Conservation (phyloP, 1,140 invertebrate species). For the Papilio machaon region DNA sequence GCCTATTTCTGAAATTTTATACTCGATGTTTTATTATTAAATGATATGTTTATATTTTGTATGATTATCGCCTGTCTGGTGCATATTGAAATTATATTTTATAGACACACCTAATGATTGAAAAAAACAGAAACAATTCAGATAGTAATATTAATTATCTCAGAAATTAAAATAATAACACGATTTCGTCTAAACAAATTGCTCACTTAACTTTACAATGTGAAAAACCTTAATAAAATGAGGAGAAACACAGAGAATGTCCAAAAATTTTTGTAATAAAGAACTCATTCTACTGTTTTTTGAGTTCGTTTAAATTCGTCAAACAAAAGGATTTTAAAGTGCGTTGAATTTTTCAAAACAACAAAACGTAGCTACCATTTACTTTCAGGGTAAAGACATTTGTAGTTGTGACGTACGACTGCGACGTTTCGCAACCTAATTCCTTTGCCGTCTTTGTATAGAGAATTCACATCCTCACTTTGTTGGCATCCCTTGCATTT, state of each 20-base stretch:
- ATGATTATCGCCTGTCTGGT: background rate
- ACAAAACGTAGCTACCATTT: background rate
- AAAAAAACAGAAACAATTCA: background rate
- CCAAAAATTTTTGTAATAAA: no score
- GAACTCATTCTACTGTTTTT: background rate
- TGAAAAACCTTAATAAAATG: no score
- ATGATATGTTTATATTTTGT: background rate
- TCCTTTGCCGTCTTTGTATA: conserved; percentile 11
- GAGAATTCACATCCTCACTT: conserved; percentile 33
- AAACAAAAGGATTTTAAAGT: background rate
- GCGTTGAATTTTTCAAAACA: background rate
- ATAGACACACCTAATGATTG: background rate
- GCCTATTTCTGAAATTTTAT: conserved; percentile 7
- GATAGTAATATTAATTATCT: background rate
- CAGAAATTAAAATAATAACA: no score
- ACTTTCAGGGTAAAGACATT: background rate
- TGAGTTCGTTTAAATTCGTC: background rate
- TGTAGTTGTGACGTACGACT: background rate
- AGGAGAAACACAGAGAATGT: no score
- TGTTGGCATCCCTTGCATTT: conserved; percentile 4
- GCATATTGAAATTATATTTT: background rate
- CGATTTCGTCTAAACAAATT: no score
- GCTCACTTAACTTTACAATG: no score
- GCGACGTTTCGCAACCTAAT: conserved; percentile 23
- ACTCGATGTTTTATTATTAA: conserved; percentile 7